Evolutionary conservation across 2,888 invertebrate species (phyloP), one percentile per base, ranked within the genome.

Genomic region (Catocala sponsa): DNA sequence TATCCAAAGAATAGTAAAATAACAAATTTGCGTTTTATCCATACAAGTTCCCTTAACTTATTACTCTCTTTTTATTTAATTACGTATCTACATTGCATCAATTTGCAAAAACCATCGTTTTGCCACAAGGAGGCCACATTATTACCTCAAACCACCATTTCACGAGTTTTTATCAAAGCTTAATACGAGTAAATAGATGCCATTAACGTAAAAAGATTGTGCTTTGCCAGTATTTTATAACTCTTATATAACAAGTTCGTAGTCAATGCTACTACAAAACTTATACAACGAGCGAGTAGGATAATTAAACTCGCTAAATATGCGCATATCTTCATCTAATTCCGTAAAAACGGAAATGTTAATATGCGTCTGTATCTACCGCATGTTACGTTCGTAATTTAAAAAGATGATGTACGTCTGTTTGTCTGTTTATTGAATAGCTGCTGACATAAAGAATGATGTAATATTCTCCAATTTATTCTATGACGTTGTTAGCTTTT

Each of bases 271-370:
- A 63, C 56, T 54, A 50, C 32, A 6, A 15, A 53, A 56, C 55
- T 76, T 70, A 64, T 25, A 13, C 46, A 76, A 76, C 53, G 2
- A 12, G 9, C 52, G 59, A 66, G 51, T 66, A 55, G 55, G 42
- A 63, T 63, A 61, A 57, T 61, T 63, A 59, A 63, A 64, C 49
- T 48, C 35, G 52, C 54, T 52, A 76, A 57, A 72, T 65, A 74
- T 68, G 74, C 64, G 53, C 72, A 76, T 76, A 74, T 64, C 55
- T 54, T 68, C 10, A 63, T 35, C 44, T 47, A 38, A 62, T 50
- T 72, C 68, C 57, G 52, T 58, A 48, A 59, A 64, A 76, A 63
- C 61, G 64, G 61, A 73, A 66, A 63, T 64, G 32, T 50, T 72
- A 56, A 61, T 56, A 15, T 70, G 41, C 12, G 52, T 25, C 54